A percentile compares a stretch with the other conserved stretches of the same genome.
These are phyloP conservation scores for Brienomyrus longianalis DNA, from an alignment of 2,113 vertebrate species.

Conservation along the genomic window DNA sequence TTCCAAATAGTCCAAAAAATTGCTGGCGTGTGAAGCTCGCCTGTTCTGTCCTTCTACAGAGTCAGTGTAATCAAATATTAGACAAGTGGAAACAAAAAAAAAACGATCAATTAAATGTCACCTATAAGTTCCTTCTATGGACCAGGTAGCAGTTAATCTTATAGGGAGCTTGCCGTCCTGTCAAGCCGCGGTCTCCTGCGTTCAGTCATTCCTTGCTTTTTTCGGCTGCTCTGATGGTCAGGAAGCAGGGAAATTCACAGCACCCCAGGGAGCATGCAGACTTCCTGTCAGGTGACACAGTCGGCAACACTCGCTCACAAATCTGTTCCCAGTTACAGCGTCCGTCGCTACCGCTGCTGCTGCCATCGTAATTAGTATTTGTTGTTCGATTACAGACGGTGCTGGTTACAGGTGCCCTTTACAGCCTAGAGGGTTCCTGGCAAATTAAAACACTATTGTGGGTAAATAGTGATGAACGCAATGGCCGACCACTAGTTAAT, in stretches of 20 bases:
- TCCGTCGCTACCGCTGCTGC: neutral
- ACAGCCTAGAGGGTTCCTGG: neutral
- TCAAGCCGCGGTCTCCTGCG: neutral
- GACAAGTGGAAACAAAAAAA: neutral
- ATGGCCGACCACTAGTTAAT: conserved; percentile 7
- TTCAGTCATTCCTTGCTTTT: neutral
- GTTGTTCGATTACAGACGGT: neutral
- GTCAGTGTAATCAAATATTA: neutral
- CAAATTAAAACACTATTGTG: conserved; percentile 10
- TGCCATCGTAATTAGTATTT: neutral
- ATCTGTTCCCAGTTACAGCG: neutral
- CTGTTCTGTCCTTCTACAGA: neutral
- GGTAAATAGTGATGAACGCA: neutral
- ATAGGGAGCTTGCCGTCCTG: neutral
- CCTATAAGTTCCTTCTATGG: neutral
- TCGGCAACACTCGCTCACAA: neutral
- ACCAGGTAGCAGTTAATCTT: neutral
- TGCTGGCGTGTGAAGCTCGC: neutral
- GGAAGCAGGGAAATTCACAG: neutral
- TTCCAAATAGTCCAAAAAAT: neutral
- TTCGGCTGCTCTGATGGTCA: neutral
- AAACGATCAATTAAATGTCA: neutral
- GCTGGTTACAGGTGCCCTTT: neutral
- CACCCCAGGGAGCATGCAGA: neutral
- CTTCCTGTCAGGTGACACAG: neutral